These are phyloP conservation scores for Vollenhovia emeryi DNA, from an alignment of 1,140 invertebrate species.

Conservation along the genomic window DNA sequence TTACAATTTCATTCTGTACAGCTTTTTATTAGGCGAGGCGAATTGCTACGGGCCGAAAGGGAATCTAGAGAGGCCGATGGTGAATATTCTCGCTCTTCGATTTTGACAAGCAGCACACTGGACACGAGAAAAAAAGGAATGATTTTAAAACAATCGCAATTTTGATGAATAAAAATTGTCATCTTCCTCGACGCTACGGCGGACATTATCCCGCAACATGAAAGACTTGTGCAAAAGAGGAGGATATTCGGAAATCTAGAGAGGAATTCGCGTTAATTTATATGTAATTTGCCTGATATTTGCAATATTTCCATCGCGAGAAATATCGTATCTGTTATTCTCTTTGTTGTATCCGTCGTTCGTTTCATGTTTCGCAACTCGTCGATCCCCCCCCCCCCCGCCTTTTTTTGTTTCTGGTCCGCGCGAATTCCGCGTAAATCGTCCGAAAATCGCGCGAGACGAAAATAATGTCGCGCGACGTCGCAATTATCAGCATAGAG, in stretches of 20 bases:
- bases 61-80: background rate
- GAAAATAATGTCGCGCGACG: background rate
- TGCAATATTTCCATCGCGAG: constrained; percentile 8
- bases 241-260: background rate
- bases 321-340: constrained; percentile 28
- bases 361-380: background rate
- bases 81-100: constrained; percentile 7
- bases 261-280: background rate
- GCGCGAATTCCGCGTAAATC: constrained; percentile 4
- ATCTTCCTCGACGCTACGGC: background rate
- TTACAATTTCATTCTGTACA: background rate
- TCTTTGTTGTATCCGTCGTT: background rate
- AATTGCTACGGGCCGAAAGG: background rate
- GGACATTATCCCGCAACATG: background rate
- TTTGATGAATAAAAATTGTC: background rate
- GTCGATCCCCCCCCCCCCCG: background rate
- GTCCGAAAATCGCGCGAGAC: background rate
- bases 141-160: background rate
- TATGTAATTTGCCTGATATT: constrained; percentile 3
- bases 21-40: background rate
- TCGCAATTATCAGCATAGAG: background rate
- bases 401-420: background rate
- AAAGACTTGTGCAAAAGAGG: background rate
- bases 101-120: background rate
- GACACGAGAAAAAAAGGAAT: background rate